A percentile compares a stretch with the other conserved stretches of the same genome.
These are phyloP conservation scores for Barypeithes pellucidus DNA, from an alignment of 2,888 invertebrate genomes.

Conservation along the genomic window DNA sequence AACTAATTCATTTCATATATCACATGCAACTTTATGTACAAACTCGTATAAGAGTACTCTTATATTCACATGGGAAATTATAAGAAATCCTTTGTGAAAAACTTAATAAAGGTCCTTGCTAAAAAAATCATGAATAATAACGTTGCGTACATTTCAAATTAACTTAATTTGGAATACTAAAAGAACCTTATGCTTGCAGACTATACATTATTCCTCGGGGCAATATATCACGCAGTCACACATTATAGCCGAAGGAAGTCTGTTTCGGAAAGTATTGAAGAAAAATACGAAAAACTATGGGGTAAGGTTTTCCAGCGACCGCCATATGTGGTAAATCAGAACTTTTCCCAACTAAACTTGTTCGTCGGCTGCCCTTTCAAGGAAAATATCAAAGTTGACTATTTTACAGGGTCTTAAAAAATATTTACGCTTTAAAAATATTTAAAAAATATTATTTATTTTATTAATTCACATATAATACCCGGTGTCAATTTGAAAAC, in stretches of 20 bases:
- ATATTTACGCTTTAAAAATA: neutral
- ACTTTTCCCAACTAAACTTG: conserved; percentile 26
- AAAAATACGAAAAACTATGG: conserved; percentile 32
- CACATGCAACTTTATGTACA: no score
- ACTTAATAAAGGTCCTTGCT: no score
- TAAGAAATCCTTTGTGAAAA: no score
- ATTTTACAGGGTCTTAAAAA: neutral
- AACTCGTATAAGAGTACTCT: no score
- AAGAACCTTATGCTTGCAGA: neutral
- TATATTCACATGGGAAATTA: no score
- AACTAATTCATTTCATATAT: no score
- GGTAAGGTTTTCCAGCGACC: conserved; percentile 26
- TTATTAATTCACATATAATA: no score
- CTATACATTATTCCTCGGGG: conserved; percentile 1
- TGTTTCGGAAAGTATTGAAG: conserved; percentile 32
- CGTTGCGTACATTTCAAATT: neutral
- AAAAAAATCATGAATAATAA: no score
- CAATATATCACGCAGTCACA: conserved; percentile 39
- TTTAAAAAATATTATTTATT: neutral
- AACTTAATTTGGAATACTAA: neutral
- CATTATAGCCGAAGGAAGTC: conserved; percentile 27
- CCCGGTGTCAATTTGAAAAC: no score
- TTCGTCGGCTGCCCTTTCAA: conserved; percentile 4
- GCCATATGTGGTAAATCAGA: conserved; percentile 41
- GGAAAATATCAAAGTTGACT: conserved; percentile 3